Base-by-base conservation (phyloP, 2,797 vertebrate species). In the Novumbra hubbsi region DNA sequence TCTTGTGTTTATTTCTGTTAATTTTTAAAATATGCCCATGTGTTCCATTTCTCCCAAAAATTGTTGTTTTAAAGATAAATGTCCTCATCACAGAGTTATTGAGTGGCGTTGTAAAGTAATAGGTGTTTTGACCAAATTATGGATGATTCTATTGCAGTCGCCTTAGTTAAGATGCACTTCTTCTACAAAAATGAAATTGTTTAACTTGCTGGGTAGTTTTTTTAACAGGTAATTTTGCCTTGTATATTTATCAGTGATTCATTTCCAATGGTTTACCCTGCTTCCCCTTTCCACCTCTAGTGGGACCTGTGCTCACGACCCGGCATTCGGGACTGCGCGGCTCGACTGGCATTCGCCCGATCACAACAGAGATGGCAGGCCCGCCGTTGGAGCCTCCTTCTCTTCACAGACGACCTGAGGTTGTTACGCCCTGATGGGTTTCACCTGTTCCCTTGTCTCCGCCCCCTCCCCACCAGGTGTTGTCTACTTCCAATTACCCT, bases 91-190 rank as follows among this genome's bases (percentile, higher is more conserved):
- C 3, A 38, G 41, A 45, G 41, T 86, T 85, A 90, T 75, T 84
- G 87, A 84, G 81, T 19, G 78, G 19, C 62, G 34, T 66, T 60
- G 70, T 88, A 84, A 87, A 84, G 83, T 81, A 81, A 81, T 76
- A 80, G 55, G 79, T 82, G 76, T 73, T 80, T 55, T 75, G 64
- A 73, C 72, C n/a, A n/a, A n/a, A 55, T 79, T 76, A 71, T 65
- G 66, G 75, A 81, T 90, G 81, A 85, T 73, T 87, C 88, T 77
- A 82, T 82, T 14, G 19, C 19, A n/a, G 50, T 83, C 74, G 82
- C 50, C 19, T n/a, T 2, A 55, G 21, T 19, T 55, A 55, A 55
- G 52, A 55, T 21, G 19, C 48, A 49, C 48, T 49, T 49, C 52
- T 55, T 21, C 60, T 16, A 63, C 27, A 63, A 63, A 30, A 24